phyloP scores from a whole-genome alignment of 2,113 vertebrate genomes.

The Hemichromis elongatus region DNA sequence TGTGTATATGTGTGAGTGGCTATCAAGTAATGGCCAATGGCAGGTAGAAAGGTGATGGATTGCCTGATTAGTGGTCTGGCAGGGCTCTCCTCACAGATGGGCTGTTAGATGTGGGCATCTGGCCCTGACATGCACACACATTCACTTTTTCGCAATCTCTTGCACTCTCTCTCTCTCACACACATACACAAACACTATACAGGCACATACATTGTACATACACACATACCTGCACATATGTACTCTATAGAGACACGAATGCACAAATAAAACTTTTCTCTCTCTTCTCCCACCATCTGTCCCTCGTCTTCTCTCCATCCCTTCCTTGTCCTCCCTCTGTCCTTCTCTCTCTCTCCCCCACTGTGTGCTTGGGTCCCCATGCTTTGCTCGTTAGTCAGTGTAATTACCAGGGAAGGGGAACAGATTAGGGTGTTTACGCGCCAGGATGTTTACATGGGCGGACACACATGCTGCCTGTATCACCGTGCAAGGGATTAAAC shows the following conservation, averaged over 20 bases:
- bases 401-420: slow-evolving; percentile 65
- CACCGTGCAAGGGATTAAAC: slow-evolving; percentile 13
- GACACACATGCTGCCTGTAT: slow-evolving; percentile 36
- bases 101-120: slow-evolving; percentile 60
- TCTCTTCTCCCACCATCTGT: slow-evolving; percentile 35
- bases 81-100: slow-evolving; percentile 71
- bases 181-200: background rate
- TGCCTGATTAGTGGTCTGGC: slow-evolving; percentile 74
- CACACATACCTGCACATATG: background rate
- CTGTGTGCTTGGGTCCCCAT: background rate
- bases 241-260: background rate
- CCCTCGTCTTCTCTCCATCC: slow-evolving; percentile 7
- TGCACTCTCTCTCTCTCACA: background rate
- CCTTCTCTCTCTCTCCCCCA: background rate
- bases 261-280: slow-evolving; percentile 18
- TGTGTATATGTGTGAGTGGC: slow-evolving; percentile 29
- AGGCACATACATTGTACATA: background rate
- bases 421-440: slow-evolving; percentile 61
- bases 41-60: slow-evolving; percentile 72
- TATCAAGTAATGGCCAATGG: slow-evolving; percentile 51
- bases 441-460: slow-evolving; percentile 61
- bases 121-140: slow-evolving; percentile 40
- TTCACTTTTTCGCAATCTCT: background rate
- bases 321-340: slow-evolving; percentile 11
- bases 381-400: slow-evolving; percentile 63